Percentiles rank a stretch among this genome's conserved stretches.
These are phyloP conservation scores for Danio albolineatus DNA, from an alignment of 2,797 vertebrate genomes.

Conservation along the genomic window DNA sequence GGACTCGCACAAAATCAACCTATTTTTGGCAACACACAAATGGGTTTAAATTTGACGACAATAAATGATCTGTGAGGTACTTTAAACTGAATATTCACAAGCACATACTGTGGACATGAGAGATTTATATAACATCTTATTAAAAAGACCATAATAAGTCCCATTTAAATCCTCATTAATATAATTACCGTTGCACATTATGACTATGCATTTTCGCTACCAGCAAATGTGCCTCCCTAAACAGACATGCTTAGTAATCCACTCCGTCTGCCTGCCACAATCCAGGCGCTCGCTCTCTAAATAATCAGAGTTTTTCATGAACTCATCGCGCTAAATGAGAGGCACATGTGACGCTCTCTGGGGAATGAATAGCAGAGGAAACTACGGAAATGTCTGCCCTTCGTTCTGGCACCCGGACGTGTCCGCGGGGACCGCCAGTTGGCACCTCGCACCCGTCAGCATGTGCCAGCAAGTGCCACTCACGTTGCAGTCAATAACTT, in stretches of 20 bases:
- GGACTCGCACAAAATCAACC: no score
- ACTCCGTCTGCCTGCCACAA: background rate
- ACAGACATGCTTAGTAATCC: background rate
- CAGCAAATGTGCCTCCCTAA: background rate
- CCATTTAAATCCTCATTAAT: background rate
- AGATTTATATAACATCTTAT: no score
- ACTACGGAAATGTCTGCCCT: conserved; percentile 47
- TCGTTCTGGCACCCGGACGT: conserved; percentile 36
- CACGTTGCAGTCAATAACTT: conserved; percentile 33
- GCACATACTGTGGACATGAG: no score
- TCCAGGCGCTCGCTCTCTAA: background rate
- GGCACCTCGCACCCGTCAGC: conserved; percentile 15
- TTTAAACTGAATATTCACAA: no score
- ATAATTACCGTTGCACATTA: background rate
- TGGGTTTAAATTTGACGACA: no score
- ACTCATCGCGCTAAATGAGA: conserved; percentile 34
- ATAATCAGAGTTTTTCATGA: conserved; percentile 38
- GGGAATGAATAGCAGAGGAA: conserved; percentile 26
- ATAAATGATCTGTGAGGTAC: no score
- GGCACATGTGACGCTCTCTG: conserved; percentile 32
- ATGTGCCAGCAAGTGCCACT: conserved; percentile 46
- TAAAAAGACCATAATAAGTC: no score
- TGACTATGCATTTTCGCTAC: conserved; percentile 16
- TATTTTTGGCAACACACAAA: no score
- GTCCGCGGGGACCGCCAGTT: conserved; percentile 34